Base-by-base conservation (phyloP, 2,888 invertebrate genomes). In the Notodonta ziczac region DNA sequence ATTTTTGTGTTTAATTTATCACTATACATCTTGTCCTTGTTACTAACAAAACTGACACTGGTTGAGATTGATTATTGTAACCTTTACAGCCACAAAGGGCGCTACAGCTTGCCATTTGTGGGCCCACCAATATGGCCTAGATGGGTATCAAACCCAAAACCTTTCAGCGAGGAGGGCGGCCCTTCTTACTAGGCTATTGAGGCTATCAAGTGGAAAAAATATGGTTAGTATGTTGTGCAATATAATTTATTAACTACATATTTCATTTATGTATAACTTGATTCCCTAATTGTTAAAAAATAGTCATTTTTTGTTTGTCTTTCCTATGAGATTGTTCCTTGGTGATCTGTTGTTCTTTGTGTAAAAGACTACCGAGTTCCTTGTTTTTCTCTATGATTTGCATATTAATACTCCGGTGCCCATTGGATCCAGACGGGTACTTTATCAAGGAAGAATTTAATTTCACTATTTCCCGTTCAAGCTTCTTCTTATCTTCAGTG, bases 291-390 rank as follows among this genome's bases (percentile, higher is more conserved):
- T 42, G 14, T 82, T 94, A 97, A 94, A 97, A 97, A 72, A 97
- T 93, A 54, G 96, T 95, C 89, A 97, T 93, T 89, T 97, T 97
- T 74, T 95, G 95, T 83, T 96, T 96, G 79, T 96, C 96, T 72
- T 95, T 96, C 68, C 97, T 94, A 55, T 95, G 93, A 73, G 91
- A 95, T 80, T 97, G 97, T 87, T 97, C 97, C 67, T 94, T 95
- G 53, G 93, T 87, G 62, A 97, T 95, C 73, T 93, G 95, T 57
- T 87, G 93, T 67, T 97, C 96, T 58, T 95, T 95, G 44, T 89
- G 93, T 72, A 93, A 94, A 39, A 97, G 91, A 8, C 86, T 82
- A n/a, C 86, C 84, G 0, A 97, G 84, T 77, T 97, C 96, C 65
- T 92, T 93, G 76, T 95, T 94, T 80, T 95, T 96, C n/a, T 92